These are phyloP conservation scores for Hyperoplus lanceolatus DNA, from an alignment of 2,797 vertebrate genomes.

Conservation along the genomic window DNA sequence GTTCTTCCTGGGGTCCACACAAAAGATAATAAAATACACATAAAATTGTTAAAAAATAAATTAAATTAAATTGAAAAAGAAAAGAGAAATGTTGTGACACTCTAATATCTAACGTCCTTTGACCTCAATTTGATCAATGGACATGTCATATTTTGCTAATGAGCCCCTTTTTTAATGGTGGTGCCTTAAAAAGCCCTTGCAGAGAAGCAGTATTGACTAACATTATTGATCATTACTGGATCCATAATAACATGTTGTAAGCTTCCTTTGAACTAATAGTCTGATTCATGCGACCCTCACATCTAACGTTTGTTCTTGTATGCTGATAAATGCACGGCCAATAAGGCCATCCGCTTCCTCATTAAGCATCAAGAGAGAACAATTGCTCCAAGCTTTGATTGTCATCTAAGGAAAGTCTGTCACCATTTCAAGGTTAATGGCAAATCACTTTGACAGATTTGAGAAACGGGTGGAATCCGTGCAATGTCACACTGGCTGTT, in stretches of 20 bases:
- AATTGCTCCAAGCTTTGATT: conserved; percentile 49
- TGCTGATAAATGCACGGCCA: conserved; percentile 59
- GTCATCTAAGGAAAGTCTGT: conserved; percentile 66
- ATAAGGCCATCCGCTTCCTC: conserved; percentile 59
- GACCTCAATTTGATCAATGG: no score
- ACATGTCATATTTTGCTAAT: no score
- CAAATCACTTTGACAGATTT: conserved; percentile 76
- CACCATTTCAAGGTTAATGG: conserved; percentile 82
- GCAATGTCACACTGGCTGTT: conserved; percentile 65
- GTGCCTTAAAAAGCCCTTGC: not conserved
- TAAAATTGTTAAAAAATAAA: no score
- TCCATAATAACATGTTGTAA: conserved; percentile 9
- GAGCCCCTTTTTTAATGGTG: no score
- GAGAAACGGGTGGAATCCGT: conserved; percentile 37
- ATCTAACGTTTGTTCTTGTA: conserved; percentile 58
- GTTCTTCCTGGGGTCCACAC: no score
- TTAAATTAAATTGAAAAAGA: no score
- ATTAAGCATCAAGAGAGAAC: conserved; percentile 65
- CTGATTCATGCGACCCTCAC: conserved; percentile 27
- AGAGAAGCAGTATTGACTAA: not conserved
- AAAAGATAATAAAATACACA: no score
- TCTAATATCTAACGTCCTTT: no score
- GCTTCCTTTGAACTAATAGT: conserved; percentile 48
- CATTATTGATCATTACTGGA: not conserved
- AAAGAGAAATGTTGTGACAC: no score